Percentiles rank a stretch among this genome's conserved stretches.
Evolutionary conservation across 2,888 invertebrate species (phyloP).

Genomic region (Ligdia adustata): DNA sequence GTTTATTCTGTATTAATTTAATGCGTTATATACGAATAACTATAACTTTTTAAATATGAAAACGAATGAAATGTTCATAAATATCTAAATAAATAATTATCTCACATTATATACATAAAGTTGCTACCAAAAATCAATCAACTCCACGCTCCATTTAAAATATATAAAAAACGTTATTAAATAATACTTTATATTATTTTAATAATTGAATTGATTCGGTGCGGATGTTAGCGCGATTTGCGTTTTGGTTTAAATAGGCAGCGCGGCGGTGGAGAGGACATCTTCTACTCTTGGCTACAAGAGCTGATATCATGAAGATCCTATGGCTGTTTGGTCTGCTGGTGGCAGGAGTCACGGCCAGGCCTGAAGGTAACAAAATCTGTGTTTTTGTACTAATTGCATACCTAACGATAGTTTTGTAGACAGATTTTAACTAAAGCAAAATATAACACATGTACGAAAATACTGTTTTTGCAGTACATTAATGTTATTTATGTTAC

Average conservation of each 20-base stretch:
- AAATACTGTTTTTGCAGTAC: too few species aligned
- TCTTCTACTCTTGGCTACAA: conserved; percentile 51
- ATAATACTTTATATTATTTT: conserved; percentile 22
- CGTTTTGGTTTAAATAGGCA: conserved; percentile 55
- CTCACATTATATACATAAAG: too few species aligned
- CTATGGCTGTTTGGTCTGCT: conserved; percentile 42
- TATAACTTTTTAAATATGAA: too few species aligned
- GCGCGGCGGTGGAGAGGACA: conserved; percentile 28
- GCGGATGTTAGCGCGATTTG: conserved; percentile 59
- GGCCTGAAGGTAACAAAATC: conserved; percentile 41
- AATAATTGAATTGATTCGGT: conserved; percentile 60
- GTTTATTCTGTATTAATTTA: too few species aligned
- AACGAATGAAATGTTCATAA: too few species aligned
- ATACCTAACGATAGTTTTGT: too few species aligned
- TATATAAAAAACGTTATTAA: conserved; percentile 55
- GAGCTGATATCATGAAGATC: conserved; percentile 46
- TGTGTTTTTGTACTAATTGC: too few species aligned
- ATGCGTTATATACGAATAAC: too few species aligned
- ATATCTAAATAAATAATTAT: too few species aligned
- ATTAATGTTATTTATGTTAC: too few species aligned
- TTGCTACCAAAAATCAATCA: conserved; percentile 38
- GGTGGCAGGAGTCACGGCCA: conserved; percentile 32
- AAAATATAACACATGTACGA: too few species aligned
- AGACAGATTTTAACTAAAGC: too few species aligned
- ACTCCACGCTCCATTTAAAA: conserved; percentile 52